Evolutionary conservation across 2,113 vertebrate species (phyloP).

Genomic region (Hiodon alosoides): DNA sequence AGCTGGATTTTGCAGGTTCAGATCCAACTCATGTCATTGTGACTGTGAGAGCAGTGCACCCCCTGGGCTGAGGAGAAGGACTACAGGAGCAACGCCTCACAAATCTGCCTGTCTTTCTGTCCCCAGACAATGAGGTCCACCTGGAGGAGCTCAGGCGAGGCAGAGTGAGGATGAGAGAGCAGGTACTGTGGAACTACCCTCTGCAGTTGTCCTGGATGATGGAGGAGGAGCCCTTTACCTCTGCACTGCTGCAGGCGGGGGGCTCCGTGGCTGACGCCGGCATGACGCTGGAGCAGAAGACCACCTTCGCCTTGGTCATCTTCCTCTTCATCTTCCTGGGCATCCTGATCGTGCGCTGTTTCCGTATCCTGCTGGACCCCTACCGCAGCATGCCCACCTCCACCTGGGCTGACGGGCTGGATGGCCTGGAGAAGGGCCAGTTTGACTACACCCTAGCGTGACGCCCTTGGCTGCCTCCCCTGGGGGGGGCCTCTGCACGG

Average conservation of each 20-base stretch:
- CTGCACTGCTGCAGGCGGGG: conserved; percentile 52
- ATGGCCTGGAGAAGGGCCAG: conserved; percentile 76
- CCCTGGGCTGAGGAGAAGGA: too few species aligned
- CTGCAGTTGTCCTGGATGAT: conserved; percentile 57
- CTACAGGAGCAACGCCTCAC: too few species aligned
- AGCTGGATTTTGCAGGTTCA: too few species aligned
- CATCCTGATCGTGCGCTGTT: conserved; percentile 74
- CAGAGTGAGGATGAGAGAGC: conserved; percentile 54
- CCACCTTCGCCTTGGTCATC: conserved; percentile 71
- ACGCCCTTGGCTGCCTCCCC: neutral
- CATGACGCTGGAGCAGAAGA: conserved; percentile 78
- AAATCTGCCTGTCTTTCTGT: neutral
- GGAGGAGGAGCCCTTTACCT: conserved; percentile 65
- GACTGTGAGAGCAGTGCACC: too few species aligned
- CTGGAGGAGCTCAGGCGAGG: conserved; percentile 34
- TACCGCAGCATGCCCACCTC: conserved; percentile 77
- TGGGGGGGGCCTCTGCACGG: neutral
- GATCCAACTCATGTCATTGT: neutral
- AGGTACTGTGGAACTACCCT: conserved; percentile 41
- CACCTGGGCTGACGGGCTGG: conserved; percentile 72
- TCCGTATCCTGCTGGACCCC: conserved; percentile 74
- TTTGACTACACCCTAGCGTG: conserved; percentile 68
- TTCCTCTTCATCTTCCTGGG: conserved; percentile 75
- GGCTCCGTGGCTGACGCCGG: conserved; percentile 47
- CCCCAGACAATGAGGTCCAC: conserved; percentile 43